phyloP scores from a whole-genome alignment of 2,797 vertebrate species.

The Semaprochilodus insignis region DNA sequence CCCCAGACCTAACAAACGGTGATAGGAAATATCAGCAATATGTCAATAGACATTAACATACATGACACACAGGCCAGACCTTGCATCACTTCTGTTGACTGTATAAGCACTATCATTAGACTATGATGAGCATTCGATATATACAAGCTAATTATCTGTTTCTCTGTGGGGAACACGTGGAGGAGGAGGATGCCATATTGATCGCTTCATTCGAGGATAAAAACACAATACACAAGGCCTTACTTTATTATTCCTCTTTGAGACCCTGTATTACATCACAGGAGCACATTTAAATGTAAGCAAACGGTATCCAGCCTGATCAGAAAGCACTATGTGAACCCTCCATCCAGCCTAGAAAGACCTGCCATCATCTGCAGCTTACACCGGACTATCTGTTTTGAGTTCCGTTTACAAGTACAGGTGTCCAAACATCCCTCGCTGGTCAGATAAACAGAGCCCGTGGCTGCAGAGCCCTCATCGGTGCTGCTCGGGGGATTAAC shows the following conservation, averaged over 20 bases:
- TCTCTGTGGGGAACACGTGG: slow-evolving; percentile 1
- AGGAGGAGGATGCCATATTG: slow-evolving; percentile 17
- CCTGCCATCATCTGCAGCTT: slow-evolving; percentile 7
- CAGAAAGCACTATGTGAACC: background rate
- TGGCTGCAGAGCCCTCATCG: slow-evolving; percentile 5
- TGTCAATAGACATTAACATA: slow-evolving; percentile 81
- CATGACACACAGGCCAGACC: slow-evolving; percentile 76
- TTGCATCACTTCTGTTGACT: slow-evolving; percentile 72
- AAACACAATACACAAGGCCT: background rate
- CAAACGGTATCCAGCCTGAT: background rate
- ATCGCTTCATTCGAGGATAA: slow-evolving; percentile 11
- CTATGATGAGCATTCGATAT: slow-evolving; percentile 45
- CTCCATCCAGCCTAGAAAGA: background rate
- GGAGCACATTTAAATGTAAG: background rate
- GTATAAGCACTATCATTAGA: slow-evolving; percentile 34
- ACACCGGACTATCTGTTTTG: slow-evolving; percentile 9
- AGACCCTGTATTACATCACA: background rate
- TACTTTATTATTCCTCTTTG: background rate
- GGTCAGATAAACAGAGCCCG: slow-evolving; percentile 22
- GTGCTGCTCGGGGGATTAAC: slow-evolving; percentile 37
- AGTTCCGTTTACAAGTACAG: slow-evolving; percentile 40
- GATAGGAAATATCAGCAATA: slow-evolving; percentile 75
- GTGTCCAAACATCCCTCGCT: slow-evolving; percentile 42
- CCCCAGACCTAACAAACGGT: slow-evolving; percentile 49
- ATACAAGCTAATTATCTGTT: slow-evolving; percentile 46